Evolutionary conservation across 2,888 invertebrate genomes (phyloP).

Genomic region (Lordiphosa andalusiaca): DNA sequence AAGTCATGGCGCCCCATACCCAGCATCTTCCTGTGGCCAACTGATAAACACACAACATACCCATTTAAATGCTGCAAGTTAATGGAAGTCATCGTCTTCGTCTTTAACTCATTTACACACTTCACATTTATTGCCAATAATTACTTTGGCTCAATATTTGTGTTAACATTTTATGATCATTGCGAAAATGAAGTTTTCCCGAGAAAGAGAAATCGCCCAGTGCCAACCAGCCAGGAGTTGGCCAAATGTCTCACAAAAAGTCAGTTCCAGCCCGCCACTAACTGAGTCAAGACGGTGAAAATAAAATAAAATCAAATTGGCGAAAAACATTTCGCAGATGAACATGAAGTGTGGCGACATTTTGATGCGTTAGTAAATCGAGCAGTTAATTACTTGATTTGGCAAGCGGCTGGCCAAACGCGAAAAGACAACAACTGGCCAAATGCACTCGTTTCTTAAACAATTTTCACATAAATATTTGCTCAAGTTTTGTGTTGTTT

Average conservation of each 20-base stretch:
- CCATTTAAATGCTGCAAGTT: slow-evolving; percentile 1
- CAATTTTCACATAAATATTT: slow-evolving; percentile 63
- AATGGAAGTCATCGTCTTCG: slow-evolving; percentile 3
- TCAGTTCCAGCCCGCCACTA: slow-evolving; percentile 40
- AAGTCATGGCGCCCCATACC: slow-evolving; percentile 2
- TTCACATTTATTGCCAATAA: slow-evolving; percentile 56
- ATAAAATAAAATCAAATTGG: slow-evolving; percentile 44
- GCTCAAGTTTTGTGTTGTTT: slow-evolving; percentile 25
- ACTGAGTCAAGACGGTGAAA: slow-evolving; percentile 56
- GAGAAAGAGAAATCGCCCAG: slow-evolving; percentile 71
- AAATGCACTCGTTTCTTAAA: slow-evolving; percentile 39
- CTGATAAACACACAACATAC: slow-evolving; percentile 6
- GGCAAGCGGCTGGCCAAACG: slow-evolving; percentile 65
- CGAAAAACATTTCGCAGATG: slow-evolving; percentile 26
- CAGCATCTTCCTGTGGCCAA: not conserved
- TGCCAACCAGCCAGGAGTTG: slow-evolving; percentile 25
- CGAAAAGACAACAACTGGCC: slow-evolving; percentile 11
- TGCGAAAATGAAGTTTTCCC: slow-evolving; percentile 60
- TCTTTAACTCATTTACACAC: slow-evolving; percentile 16
- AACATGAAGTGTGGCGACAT: slow-evolving; percentile 42
- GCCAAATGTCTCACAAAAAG: slow-evolving; percentile 40
- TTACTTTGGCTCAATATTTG: slow-evolving; percentile 66
- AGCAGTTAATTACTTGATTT: slow-evolving; percentile 76
- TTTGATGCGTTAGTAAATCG: slow-evolving; percentile 75
- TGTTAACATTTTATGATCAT: slow-evolving; percentile 70